phyloP scores from a whole-genome alignment of 2,113 vertebrate species.

The Kobus ellipsiprymnus region DNA sequence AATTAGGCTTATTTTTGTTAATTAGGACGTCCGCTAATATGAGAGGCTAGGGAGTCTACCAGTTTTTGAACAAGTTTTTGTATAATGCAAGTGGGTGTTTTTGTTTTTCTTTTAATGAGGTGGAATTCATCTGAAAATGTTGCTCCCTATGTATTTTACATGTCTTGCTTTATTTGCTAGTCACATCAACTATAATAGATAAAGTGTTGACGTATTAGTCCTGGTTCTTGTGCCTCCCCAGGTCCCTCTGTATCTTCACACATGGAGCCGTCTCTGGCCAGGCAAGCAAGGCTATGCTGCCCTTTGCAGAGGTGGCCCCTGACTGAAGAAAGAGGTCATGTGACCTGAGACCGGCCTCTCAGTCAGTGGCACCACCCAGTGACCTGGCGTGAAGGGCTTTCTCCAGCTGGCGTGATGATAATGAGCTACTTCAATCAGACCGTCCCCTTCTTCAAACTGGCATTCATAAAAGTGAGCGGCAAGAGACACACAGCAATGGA shows the following conservation, averaged over 20 bases:
- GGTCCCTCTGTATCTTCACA: neutral
- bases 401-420: neutral
- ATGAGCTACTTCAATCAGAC: neutral
- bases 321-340: neutral
- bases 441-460: neutral
- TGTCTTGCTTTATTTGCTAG: neutral
- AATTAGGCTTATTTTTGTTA: conserved; percentile 30
- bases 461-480: neutral
- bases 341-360: neutral
- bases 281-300: neutral
- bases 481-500: neutral
- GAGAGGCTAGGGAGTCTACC: neutral
- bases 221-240: neutral
- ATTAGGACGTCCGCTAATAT: neutral
- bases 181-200: neutral
- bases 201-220: neutral
- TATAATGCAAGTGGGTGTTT: neutral
- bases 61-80: neutral
- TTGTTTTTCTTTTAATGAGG: neutral
- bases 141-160: neutral
- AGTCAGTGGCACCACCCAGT: neutral
- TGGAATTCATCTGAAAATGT: neutral
- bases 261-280: neutral
- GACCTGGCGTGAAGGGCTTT: neutral
- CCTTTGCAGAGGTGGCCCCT: neutral